Conservation (phyloP, 2,797 vertebrate species). For the Melanotaenia nigrans region DNA sequence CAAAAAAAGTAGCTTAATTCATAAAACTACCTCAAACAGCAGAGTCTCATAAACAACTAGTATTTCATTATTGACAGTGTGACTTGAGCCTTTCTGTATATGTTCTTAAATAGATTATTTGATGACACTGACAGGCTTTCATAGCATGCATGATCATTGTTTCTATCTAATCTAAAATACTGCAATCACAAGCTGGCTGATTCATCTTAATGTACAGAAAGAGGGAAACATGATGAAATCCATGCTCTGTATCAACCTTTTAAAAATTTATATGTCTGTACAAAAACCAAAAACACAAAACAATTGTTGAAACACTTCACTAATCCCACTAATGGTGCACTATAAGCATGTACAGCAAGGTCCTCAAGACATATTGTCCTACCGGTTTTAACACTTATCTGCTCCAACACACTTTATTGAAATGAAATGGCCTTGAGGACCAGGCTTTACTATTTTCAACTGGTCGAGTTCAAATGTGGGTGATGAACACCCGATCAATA, state of each 20-base stretch:
- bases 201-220: background rate
- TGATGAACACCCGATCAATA: no score
- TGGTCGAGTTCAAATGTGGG: no score
- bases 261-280: background rate
- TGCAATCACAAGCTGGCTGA: background rate
- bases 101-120: background rate
- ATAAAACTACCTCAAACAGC: background rate
- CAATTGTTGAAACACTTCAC: background rate
- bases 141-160: background rate
- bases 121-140: background rate
- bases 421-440: no score
- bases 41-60: background rate
- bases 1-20: slow-evolving; percentile 16
- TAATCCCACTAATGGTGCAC: background rate
- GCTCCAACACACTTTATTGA: no score
- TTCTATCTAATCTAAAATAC: background rate
- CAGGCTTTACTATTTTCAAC: no score
- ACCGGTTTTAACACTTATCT: background rate
- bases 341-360: background rate
- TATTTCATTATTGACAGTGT: background rate
- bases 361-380: background rate
- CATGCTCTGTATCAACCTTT: background rate
- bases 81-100: background rate
- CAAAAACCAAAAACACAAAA: background rate
- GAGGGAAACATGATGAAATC: background rate